Conservation (phyloP, 1,140 invertebrate genomes). For the Drosophila sp. region DNA sequence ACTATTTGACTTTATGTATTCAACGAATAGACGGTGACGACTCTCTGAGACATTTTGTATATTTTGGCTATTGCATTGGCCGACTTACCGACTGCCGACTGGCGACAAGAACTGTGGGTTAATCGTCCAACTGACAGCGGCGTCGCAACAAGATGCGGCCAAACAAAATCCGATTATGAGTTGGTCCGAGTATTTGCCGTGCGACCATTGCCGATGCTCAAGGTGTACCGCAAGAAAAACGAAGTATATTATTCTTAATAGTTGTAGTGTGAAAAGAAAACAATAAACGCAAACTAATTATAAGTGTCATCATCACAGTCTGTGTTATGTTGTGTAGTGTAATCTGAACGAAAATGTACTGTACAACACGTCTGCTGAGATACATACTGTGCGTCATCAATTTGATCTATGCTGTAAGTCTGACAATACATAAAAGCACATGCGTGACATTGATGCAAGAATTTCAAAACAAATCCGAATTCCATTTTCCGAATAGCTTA, state of each 20-base stretch:
- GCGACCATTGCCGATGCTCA: conserved; percentile 61
- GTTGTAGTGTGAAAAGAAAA: conserved; percentile 11
- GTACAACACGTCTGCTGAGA: conserved; percentile 59
- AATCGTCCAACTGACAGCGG: conserved; percentile 57
- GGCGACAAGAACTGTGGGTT: conserved; percentile 61
- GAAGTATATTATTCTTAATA: conserved; percentile 4
- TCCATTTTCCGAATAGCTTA: conserved; percentile 49
- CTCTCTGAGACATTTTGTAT: conserved; percentile 28
- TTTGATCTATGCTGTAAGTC: conserved; percentile 70
- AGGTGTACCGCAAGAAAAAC: conserved; percentile 51
- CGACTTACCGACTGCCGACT: too few species aligned
- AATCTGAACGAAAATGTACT: conserved; percentile 56
- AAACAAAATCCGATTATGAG: conserved; percentile 75
- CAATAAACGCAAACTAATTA: conserved; percentile 24
- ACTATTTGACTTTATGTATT: conserved; percentile 47
- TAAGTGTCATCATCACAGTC: not conserved
- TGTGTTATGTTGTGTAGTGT: conserved; percentile 31
- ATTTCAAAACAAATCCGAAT: conserved; percentile 4
- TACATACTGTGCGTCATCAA: conserved; percentile 65
- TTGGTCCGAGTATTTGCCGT: conserved; percentile 60
- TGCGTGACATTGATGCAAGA: conserved; percentile 50
- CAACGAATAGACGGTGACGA: not conserved
- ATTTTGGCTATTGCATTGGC: conserved; percentile 55
- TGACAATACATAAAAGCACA: conserved; percentile 20
- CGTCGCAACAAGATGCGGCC: conserved; percentile 49